Evolutionary conservation across 2,888 invertebrate species (phyloP).

Genomic region (Meiosimyza platycephala): DNA sequence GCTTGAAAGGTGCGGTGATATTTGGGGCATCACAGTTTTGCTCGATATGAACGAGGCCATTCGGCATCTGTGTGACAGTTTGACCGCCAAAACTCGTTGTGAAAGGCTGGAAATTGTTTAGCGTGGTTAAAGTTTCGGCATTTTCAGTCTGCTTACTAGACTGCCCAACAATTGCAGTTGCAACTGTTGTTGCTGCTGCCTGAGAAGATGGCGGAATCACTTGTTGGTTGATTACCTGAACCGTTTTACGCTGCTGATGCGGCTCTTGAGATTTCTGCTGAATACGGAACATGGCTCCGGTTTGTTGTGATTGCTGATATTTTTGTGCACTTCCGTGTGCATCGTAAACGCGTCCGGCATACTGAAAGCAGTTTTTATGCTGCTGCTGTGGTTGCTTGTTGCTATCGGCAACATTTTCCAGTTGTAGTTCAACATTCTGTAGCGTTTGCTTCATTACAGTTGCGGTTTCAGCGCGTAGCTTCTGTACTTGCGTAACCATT

Average conservation of each 20-base stretch:
- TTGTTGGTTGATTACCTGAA: constrained; percentile 31
- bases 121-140: constrained; percentile 13
- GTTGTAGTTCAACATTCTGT: background rate
- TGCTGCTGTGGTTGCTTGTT: constrained; percentile 32
- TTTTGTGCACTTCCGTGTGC: background rate
- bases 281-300: constrained; percentile 36
- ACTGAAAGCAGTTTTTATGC: constrained; percentile 17
- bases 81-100: constrained; percentile 54
- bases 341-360: background rate
- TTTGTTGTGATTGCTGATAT: constrained; percentile 37
- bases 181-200: constrained; percentile 4
- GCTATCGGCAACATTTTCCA: background rate
- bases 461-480: background rate
- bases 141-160: constrained; percentile 31
- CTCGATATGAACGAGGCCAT: constrained; percentile 55
- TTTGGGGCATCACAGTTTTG: constrained; percentile 45
- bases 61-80: constrained; percentile 54
- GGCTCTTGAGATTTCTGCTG: constrained; percentile 35
- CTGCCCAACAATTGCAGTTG: constrained; percentile 3
- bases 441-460: background rate
- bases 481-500: no score
- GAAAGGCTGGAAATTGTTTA: constrained; percentile 36
- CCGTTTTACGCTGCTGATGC: constrained; percentile 35
- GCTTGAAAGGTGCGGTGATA: constrained; percentile 28
- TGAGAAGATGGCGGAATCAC: constrained; percentile 46